These are phyloP conservation scores for Caenorhabditis sulstoni DNA, from an alignment of 2,888 invertebrate species.

Conservation along the genomic window DNA sequence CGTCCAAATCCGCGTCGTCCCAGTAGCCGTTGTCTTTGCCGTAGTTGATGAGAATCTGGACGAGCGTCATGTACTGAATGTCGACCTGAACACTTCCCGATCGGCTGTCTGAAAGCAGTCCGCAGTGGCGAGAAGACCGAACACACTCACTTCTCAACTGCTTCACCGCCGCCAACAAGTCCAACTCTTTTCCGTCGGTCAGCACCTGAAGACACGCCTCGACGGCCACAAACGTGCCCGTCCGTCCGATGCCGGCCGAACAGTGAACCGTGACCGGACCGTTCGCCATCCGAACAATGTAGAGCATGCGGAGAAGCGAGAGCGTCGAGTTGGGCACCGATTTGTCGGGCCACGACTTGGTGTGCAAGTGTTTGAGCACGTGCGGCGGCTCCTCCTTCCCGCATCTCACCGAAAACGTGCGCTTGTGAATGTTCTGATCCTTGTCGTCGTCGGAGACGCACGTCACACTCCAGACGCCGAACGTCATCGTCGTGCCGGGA, in stretches of 20 bases:
- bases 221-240: constrained; percentile 21
- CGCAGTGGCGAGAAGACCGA: neutral
- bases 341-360: constrained; percentile 57
- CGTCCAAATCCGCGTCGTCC: constrained; percentile 57
- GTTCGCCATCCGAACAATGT: constrained; percentile 29
- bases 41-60: constrained; percentile 46
- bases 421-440: constrained; percentile 45
- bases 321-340: constrained; percentile 46
- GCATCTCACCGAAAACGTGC: constrained; percentile 31
- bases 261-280: constrained; percentile 9
- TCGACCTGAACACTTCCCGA: constrained; percentile 58
- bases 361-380: constrained; percentile 45
- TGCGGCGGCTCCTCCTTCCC: constrained; percentile 27
- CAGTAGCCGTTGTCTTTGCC: constrained; percentile 59
- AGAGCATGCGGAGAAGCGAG: constrained; percentile 56
- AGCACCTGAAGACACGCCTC: constrained; percentile 55
- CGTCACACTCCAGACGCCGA: constrained; percentile 32
- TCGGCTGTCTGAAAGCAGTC: constrained; percentile 44
- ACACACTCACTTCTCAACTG: constrained; percentile 44
- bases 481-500: constrained; percentile 19
- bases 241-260: constrained; percentile 2
- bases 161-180: constrained; percentile 36
- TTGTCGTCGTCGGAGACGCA: constrained; percentile 45
- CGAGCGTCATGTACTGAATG: constrained; percentile 60
- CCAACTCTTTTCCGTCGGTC: constrained; percentile 54